Evolutionary conservation across 2,797 vertebrate species (phyloP).

Genomic region (Holocentrus rufus): DNA sequence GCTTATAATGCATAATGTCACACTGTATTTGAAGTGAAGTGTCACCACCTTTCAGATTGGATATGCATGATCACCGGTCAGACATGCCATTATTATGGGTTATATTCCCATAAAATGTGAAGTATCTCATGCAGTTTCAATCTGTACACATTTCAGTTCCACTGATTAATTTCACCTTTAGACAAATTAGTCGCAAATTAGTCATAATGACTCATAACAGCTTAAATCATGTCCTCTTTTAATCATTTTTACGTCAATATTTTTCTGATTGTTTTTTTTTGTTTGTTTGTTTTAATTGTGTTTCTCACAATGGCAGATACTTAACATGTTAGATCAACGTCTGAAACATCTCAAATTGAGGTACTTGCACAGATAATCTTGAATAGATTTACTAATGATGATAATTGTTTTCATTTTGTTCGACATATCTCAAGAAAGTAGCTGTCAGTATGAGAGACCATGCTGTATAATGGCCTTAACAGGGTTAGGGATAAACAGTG

Average conservation of each 20-base stretch:
- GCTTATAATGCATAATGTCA: slow-evolving; percentile 48
- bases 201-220: slow-evolving; percentile 21
- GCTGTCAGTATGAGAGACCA: slow-evolving; percentile 35
- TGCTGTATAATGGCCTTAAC: slow-evolving; percentile 66
- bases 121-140: slow-evolving; percentile 36
- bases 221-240: slow-evolving; percentile 32
- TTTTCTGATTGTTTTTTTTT: too few species aligned
- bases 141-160: slow-evolving; percentile 10
- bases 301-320: slow-evolving; percentile 54
- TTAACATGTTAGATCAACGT: slow-evolving; percentile 64
- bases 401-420: slow-evolving; percentile 53
- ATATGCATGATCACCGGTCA: neutral
- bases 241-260: slow-evolving; percentile 37
- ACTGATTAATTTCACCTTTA: slow-evolving; percentile 23
- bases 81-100: slow-evolving; percentile 4
- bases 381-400: slow-evolving; percentile 55
- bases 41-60: slow-evolving; percentile 11
- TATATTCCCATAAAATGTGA: slow-evolving; percentile 18
- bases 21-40: slow-evolving; percentile 8
- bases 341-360: slow-evolving; percentile 73
- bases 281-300: slow-evolving; percentile 59
- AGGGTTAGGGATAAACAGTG: slow-evolving; percentile 36
- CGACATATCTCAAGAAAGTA: slow-evolving; percentile 58
- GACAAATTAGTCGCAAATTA: slow-evolving; percentile 1
- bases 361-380: slow-evolving; percentile 79